Evolutionary conservation across 2,888 invertebrate species (phyloP).

Genomic region (Lepidochrysops patricia): DNA sequence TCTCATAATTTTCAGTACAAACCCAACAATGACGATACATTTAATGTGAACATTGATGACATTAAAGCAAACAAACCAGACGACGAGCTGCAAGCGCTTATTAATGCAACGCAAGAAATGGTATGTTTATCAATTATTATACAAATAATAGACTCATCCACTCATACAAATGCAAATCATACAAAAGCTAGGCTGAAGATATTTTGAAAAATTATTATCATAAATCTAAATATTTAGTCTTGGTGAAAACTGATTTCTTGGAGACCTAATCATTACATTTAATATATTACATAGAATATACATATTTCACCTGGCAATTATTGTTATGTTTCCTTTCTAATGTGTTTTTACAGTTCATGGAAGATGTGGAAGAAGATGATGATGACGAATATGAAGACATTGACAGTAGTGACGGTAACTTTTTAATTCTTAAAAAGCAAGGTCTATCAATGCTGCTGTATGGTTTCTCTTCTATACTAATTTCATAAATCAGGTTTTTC

Average conservation of each 20-base stretch:
- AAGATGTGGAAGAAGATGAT: constrained; percentile 37
- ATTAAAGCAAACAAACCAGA: constrained; percentile 56
- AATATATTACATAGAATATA: no score
- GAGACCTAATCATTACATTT: no score
- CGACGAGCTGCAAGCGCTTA: constrained; percentile 75
- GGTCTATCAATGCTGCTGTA: no score
- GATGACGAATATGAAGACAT: constrained; percentile 51
- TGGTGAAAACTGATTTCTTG: constrained; percentile 14
- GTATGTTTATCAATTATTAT: constrained; percentile 44
- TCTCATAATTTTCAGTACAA: constrained; percentile 50
- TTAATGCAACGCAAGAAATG: constrained; percentile 77
- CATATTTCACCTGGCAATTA: no score
- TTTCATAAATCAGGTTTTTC: no score
- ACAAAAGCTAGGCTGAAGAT: no score
- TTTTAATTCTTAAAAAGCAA: no score
- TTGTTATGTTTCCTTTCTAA: neutral
- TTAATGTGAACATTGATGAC: constrained; percentile 56
- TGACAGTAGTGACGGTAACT: constrained; percentile 60
- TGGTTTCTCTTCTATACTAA: no score
- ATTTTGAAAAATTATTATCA: no score
- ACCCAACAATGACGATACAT: constrained; percentile 66
- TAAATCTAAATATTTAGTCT: no score
- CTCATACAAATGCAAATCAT: no score
- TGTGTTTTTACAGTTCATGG: constrained; percentile 32
- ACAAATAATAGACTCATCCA: no score